Percentiles rank a stretch among this genome's conserved stretches.
Evolutionary conservation across 2,888 invertebrate species (phyloP).

Genomic region (Flexamia atlantica): DNA sequence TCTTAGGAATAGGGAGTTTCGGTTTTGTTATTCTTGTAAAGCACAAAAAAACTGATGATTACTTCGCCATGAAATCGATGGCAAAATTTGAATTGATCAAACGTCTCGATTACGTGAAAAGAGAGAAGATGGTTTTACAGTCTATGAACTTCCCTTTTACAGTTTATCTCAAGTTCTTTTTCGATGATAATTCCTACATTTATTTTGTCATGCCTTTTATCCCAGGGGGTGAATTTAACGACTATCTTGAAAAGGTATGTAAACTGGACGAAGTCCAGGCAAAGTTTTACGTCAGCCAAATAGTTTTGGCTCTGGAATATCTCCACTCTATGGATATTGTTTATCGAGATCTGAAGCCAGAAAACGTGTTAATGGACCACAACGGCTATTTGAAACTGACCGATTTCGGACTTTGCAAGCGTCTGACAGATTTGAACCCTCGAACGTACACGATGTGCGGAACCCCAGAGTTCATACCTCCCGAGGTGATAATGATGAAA

Average conservation of each 20-base stretch:
- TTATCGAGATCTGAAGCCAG: slow-evolving; percentile 95
- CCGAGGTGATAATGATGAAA: slow-evolving; percentile 87
- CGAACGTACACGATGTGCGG: slow-evolving; percentile 78
- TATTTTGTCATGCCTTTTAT: slow-evolving; percentile 92
- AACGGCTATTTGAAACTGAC: slow-evolving; percentile 88
- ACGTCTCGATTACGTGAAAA: slow-evolving; percentile 78
- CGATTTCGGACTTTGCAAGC: slow-evolving; percentile 97
- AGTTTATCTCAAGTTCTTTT: slow-evolving; percentile 89
- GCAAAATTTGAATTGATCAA: slow-evolving; percentile 81
- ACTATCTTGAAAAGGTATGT: slow-evolving; percentile 82
- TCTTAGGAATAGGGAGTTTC: slow-evolving; percentile 79
- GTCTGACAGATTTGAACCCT: slow-evolving; percentile 73
- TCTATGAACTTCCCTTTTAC: slow-evolving; percentile 93
- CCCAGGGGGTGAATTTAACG: slow-evolving; percentile 93
- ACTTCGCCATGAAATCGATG: slow-evolving; percentile 79
- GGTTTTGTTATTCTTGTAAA: slow-evolving; percentile 80
- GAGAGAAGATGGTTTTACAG: slow-evolving; percentile 94
- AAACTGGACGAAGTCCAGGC: slow-evolving; percentile 78
- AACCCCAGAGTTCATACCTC: slow-evolving; percentile 80
- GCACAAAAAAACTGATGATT: slow-evolving; percentile 76
- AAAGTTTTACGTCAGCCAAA: slow-evolving; percentile 94
- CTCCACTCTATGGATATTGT: slow-evolving; percentile 91
- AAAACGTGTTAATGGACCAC: slow-evolving; percentile 90
- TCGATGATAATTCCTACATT: slow-evolving; percentile 91
- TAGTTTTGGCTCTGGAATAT: slow-evolving; percentile 95